A percentile compares a stretch with the other conserved stretches of the same genome.
Evolutionary conservation across 2,888 invertebrate species (phyloP).

Genomic region (Conus canariensis): DNA sequence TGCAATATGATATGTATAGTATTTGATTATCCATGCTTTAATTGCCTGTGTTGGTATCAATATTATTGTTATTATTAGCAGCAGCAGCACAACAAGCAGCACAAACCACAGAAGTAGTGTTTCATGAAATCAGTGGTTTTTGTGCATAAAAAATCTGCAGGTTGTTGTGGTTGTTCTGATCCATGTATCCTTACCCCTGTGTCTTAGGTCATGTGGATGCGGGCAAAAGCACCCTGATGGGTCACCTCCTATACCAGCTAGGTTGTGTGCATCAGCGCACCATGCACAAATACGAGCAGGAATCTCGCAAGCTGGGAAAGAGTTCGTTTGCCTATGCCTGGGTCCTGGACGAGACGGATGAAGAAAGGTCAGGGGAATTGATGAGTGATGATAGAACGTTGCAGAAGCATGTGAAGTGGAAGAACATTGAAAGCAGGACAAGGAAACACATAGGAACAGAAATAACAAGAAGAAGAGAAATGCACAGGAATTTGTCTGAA

Average conservation of each 20-base stretch:
- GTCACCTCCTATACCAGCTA: constrained; percentile 88
- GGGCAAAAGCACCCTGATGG: constrained; percentile 98
- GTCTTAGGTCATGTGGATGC: constrained; percentile 95
- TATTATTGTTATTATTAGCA: no score
- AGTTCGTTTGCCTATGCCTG: constrained; percentile 99
- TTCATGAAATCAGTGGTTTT: no score
- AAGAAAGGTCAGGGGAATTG: constrained; percentile 86
- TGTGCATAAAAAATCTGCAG: no score
- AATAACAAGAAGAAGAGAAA: no score
- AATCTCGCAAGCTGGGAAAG: constrained; percentile 94
- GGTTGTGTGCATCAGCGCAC: constrained; percentile 85
- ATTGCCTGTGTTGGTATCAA: no score
- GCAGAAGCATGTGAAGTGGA: neutral
- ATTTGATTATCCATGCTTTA: no score
- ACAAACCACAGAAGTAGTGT: no score
- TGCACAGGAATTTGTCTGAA: neutral
- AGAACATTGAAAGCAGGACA: neutral
- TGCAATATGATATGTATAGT: no score
- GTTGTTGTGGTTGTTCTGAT: no score
- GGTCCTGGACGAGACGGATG: constrained; percentile 99
- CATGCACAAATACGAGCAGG: constrained; percentile 98
- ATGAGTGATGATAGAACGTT: neutral
- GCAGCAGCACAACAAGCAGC: no score
- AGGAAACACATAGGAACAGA: no score
- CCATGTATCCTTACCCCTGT: no score